Evolutionary conservation across 2,797 vertebrate genomes (phyloP), one percentile per base, ranked within the genome.

Genomic region (Cossypha polioptera): DNA sequence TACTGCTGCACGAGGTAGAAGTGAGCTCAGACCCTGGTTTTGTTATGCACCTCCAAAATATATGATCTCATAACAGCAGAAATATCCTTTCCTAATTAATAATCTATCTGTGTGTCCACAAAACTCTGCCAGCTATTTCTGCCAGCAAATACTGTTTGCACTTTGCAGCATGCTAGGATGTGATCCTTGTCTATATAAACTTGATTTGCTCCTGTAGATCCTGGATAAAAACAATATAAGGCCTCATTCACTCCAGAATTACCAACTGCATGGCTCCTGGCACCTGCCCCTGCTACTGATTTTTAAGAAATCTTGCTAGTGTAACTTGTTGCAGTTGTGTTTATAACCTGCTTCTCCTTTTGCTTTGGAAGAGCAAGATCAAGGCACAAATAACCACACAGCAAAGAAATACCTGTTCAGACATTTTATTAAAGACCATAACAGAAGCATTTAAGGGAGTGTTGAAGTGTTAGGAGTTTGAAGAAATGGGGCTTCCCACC

Each of bases 41-140:
- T 55, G n/a, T 57, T 47, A 22, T 63, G 42, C 9, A 5, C 48
- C 29, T 88, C 38, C 59, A 43, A 94, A 94, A 86, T 40, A 54
- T 1, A 5, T 61, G 42, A 91, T 58, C 80, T 94, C 24, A 5
- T 81, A 74, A 85, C 45, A 63, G 72, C 36, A 76, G 54, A 89
- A 92, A 43, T 85, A 54, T 72, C 67, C 80, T 93, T 89, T 91
- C 65, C 65, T 65, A 86, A 71, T 83, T 57, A 78, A 92, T 61
- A 81, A 80, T 76, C 77, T 24, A 43, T 59, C 54, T 92, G 86
- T 63, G 53, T 75, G 83, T 74, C 84, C 45, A 88, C 62, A 88
- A 92, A 96, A 33, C 29, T 86, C 86, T 95, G 69, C 14, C 92
- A 80, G 62, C 47, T 88, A 47, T 90, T 94, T 80, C 65, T 74